Conservation (phyloP, 2,113 vertebrate species). For the Ivindomyrus marchei region DNA sequence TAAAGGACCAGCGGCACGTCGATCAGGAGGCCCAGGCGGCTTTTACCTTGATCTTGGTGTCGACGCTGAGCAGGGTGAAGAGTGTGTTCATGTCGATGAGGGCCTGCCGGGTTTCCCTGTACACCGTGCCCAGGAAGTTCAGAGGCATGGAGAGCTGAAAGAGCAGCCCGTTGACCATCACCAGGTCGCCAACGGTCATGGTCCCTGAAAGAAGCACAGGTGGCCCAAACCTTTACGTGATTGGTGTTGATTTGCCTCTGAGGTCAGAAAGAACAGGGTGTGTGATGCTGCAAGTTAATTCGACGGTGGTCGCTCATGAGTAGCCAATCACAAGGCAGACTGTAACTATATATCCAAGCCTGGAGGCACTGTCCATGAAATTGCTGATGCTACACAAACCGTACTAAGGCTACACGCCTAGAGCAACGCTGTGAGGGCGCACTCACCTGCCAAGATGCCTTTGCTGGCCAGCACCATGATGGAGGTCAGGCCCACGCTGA, state of each 20-base stretch:
- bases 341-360: background rate
- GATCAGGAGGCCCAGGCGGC: background rate
- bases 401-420: background rate
- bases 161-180: conserved; percentile 96
- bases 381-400: background rate
- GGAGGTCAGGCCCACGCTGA: conserved; percentile 80
- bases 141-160: conserved; percentile 96
- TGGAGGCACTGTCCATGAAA: background rate
- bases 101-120: conserved; percentile 95
- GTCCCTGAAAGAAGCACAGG: conserved; percentile 56
- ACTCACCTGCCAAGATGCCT: conserved; percentile 86
- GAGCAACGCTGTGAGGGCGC: background rate
- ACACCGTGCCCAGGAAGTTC: conserved; percentile 96
- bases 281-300: background rate
- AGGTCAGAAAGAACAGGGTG: background rate
- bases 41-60: conserved; percentile 93
- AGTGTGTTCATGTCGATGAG: conserved; percentile 97
- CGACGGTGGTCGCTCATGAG: background rate
- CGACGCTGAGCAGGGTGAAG: conserved; percentile 85
- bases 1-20: background rate
- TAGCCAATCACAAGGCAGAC: background rate
- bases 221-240: background rate
- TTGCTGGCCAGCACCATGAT: conserved; percentile 94
- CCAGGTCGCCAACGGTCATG: conserved; percentile 92
- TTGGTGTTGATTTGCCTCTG: background rate